These are phyloP conservation scores for Lithobates sylvaticus DNA, from an alignment of 2,797 vertebrate genomes.

Conservation along the genomic window DNA sequence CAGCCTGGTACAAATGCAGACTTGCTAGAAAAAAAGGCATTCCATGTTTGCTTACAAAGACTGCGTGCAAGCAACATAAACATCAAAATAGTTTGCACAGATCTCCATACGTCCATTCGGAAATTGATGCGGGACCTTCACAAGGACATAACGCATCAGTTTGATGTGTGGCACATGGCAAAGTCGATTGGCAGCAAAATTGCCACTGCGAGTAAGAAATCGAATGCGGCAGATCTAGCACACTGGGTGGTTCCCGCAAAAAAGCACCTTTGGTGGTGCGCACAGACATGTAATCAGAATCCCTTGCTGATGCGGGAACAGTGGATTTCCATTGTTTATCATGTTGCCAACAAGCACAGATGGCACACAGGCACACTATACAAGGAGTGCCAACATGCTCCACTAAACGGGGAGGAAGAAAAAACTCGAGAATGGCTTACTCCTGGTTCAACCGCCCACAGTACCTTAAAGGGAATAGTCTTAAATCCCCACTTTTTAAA, in stretches of 20 bases:
- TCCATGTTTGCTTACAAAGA: not conserved
- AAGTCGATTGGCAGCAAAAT: not conserved
- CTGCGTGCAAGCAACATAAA: not conserved
- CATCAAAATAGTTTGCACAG: not conserved
- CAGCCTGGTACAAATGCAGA: not conserved
- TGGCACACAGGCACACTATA: not conserved
- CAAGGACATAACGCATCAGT: not conserved
- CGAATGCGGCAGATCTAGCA: not conserved
- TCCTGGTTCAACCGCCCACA: not conserved
- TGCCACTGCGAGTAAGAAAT: not conserved
- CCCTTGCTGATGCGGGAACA: not conserved
- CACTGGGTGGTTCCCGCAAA: not conserved
- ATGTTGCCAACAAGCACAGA: not conserved
- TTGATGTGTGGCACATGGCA: not conserved
- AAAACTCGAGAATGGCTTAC: not conserved
- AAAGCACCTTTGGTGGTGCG: conserved; percentile 21
- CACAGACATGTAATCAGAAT: not conserved
- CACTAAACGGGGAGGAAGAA: not conserved
- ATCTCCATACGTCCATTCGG: not conserved
- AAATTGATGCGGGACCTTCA: not conserved
- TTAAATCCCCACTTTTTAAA: not conserved
- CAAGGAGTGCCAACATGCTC: not conserved
- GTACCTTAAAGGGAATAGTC: not conserved
- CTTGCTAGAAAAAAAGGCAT: not conserved
- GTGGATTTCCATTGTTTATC: not conserved